Evolutionary conservation across 2,888 invertebrate species (phyloP), one percentile per base, ranked within the genome.

Genomic region (Caenorhabditis doughertyi): DNA sequence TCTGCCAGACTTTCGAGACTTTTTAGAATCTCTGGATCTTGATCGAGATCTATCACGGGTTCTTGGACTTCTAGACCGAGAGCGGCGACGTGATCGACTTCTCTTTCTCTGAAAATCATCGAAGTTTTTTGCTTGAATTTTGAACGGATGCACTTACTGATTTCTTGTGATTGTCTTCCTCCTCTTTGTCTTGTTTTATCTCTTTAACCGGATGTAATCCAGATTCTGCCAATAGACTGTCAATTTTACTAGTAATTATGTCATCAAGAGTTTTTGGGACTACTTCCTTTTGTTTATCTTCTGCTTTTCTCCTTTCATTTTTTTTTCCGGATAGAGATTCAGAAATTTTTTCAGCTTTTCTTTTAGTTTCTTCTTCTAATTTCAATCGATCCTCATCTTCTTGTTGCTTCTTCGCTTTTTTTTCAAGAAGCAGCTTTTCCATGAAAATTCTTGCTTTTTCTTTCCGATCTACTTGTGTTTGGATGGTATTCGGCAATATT

Each of bases 341-440:
- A 9, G 73, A 68, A 42, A 81, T 85, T 53, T 65, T 71, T 42
- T 84, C 84, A 8, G 83, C 74, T 53, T 84, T 85, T 29, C 58
- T 51, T 8, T 53, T 71, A 13, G 82, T 77, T 39, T 82, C 81
- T 16, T 81, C 64, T 53, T 84, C 84, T n/a, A 84, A 44, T 25
- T 80, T 71, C 29, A 18, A 4, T 7, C 82, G 55, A 25, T 85
- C 84, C 23, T 87, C 87, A 7, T 85, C 84, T 32, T 86, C 86
- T 18, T 74, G 23, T 42, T 65, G 44, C 35, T 87, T 86, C 53
- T 77, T 80, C 62, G 60, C 60, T 23, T 73, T 77, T 58, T 89
- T 88, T 51, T 89, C 89, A 27, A 81, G 81, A 55, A 89, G 53
- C 39, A 89, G 84, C 56, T 85, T 86, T 55, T 89, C 89, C 89